Conservation (phyloP, 2,113 vertebrate genomes). For the Ploceus nigricollis region DNA sequence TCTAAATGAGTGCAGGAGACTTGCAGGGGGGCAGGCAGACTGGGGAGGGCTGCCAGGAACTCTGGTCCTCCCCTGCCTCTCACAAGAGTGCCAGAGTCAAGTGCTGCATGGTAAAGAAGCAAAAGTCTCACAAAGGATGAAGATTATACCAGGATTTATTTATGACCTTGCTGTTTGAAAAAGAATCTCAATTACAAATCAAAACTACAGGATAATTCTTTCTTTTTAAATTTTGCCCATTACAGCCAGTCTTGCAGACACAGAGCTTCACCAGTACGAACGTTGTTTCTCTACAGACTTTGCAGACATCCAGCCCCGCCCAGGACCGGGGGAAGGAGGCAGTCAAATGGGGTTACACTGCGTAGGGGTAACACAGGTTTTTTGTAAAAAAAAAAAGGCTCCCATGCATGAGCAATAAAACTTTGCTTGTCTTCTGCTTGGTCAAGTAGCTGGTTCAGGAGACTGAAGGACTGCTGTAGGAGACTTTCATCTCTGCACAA, state of each 20-base stretch:
- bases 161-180: not conserved
- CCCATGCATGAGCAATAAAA: not conserved
- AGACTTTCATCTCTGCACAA: not conserved
- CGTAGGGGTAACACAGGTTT: not conserved
- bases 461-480: not conserved
- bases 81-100: not conserved
- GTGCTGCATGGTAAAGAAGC: not conserved
- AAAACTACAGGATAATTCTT: not conserved
- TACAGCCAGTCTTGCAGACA: fast-evolving
- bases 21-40: not conserved
- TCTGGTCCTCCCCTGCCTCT: not conserved
- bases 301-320: not conserved
- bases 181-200: not conserved
- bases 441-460: not conserved
- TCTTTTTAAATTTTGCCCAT: not conserved
- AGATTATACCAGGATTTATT: not conserved
- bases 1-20: not conserved
- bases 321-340: not conserved
- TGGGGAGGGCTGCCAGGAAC: not conserved
- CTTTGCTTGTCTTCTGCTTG: not conserved
- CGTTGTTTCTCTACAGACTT: not conserved
- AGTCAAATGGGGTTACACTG: not conserved
- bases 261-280: not conserved
- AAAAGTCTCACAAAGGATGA: not conserved
- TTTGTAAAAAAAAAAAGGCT: not conserved